Evolutionary conservation across 1,140 invertebrate genomes (phyloP).

Genomic region (Drosophila lini): DNA sequence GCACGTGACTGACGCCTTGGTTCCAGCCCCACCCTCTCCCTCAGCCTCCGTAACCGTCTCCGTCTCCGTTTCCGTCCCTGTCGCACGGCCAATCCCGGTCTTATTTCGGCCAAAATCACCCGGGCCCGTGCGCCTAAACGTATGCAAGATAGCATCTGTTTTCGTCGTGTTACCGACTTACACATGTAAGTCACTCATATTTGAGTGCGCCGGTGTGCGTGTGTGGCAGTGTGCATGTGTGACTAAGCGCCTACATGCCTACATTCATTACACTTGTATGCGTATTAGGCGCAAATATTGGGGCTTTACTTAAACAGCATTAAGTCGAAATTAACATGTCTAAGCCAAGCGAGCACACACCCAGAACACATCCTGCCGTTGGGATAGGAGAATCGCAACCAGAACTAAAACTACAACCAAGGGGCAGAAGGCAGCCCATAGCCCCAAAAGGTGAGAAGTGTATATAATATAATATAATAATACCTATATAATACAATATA

Average conservation of each 20-base stretch:
- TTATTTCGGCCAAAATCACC: conserved; percentile 29
- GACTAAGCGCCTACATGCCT: conserved; percentile 71
- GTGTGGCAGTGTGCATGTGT: conserved; percentile 29
- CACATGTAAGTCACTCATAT: conserved; percentile 81
- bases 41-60: not conserved
- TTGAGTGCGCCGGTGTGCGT: conserved; percentile 35
- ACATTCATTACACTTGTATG: conserved; percentile 81
- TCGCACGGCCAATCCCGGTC: conserved; percentile 5
- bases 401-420: not conserved
- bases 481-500: no score
- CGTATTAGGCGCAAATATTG: conserved; percentile 82
- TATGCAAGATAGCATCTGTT: conserved; percentile 82
- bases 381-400: not conserved
- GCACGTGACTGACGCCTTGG: conserved; percentile 73
- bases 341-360: conserved; percentile 47
- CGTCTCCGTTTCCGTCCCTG: conserved; percentile 3
- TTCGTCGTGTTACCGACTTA: conserved; percentile 81
- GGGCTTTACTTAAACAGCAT: conserved; percentile 81
- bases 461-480: not conserved
- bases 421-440: not conserved
- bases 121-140: conserved; percentile 61
- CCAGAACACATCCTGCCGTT: conserved; percentile 1
- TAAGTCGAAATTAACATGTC: conserved; percentile 82
- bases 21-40: conserved; percentile 16
- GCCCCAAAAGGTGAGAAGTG: no score